Evolutionary conservation across 2,113 vertebrate species (phyloP).

Genomic region (Pterocles gutturalis): DNA sequence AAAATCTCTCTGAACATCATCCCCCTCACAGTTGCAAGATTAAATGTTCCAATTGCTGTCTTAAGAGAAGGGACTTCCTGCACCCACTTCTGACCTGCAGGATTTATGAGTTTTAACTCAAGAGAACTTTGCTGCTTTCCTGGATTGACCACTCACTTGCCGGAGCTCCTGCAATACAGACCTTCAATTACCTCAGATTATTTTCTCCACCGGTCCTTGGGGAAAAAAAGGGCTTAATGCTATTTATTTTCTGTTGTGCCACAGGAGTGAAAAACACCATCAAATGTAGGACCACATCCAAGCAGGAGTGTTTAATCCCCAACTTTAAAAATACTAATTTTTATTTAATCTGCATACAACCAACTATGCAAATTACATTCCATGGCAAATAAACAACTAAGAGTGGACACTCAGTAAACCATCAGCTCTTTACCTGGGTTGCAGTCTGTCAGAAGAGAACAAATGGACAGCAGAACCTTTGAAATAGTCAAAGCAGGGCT

Average conservation of each 20-base stretch:
- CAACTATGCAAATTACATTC: background rate
- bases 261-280: background rate
- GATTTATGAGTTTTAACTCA: background rate
- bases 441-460: constrained; percentile 93
- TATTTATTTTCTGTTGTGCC: background rate
- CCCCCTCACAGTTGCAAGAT: background rate
- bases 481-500: constrained; percentile 94
- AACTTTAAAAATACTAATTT: background rate
- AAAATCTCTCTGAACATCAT: background rate
- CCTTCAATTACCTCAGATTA: background rate
- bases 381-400: background rate
- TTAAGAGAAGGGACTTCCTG: background rate
- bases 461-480: constrained; percentile 93
- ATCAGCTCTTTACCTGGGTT: constrained; percentile 85
- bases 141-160: background rate
- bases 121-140: background rate
- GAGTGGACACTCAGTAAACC: background rate
- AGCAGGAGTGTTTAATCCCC: background rate
- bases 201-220: background rate
- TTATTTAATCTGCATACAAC: background rate
- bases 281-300: background rate
- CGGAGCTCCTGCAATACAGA: background rate
- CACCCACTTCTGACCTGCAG: background rate
- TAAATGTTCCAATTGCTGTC: background rate
- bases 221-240: background rate